Evolutionary conservation across 2,888 invertebrate genomes (phyloP).

Genomic region (Patella depressa): DNA sequence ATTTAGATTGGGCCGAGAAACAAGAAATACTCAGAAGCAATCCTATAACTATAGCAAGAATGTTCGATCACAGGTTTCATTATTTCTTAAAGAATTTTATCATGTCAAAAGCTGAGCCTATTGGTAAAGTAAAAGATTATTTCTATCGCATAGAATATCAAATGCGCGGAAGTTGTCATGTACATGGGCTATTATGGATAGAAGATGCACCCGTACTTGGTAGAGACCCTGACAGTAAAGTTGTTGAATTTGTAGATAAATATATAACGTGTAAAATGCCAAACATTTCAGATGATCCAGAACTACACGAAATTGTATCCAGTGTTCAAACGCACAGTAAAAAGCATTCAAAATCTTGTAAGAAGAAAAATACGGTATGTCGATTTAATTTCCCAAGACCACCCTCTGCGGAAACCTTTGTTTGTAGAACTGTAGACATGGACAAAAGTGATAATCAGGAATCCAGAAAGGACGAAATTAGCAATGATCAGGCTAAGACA

Average conservation of each 20-base stretch:
- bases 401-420: not conserved
- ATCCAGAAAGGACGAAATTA: not conserved
- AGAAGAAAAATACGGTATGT: constrained; percentile 30
- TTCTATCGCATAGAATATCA: constrained; percentile 46
- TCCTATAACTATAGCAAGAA: constrained; percentile 46
- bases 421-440: not conserved
- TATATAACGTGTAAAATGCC: constrained; percentile 33
- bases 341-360: constrained; percentile 31
- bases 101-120: constrained; percentile 27
- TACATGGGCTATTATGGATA: constrained; percentile 43
- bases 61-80: constrained; percentile 44
- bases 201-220: constrained; percentile 39
- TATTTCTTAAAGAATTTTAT: constrained; percentile 32
- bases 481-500: not conserved
- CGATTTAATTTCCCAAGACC: constrained; percentile 29
- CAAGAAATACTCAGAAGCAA: constrained; percentile 26
- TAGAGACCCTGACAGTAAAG: constrained; percentile 27
- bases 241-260: constrained; percentile 32
- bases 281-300: constrained; percentile 21
- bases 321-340: constrained; percentile 27
- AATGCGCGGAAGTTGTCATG: constrained; percentile 44
- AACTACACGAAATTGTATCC: constrained; percentile 20
- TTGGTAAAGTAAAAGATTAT: constrained; percentile 41
- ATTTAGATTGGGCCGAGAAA: constrained; percentile 24
- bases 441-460: constrained; percentile 8